A percentile compares a stretch with the other conserved stretches of the same genome.
phyloP scores from a whole-genome alignment of 2,888 invertebrate species.

The Matsumyia berberina region DNA sequence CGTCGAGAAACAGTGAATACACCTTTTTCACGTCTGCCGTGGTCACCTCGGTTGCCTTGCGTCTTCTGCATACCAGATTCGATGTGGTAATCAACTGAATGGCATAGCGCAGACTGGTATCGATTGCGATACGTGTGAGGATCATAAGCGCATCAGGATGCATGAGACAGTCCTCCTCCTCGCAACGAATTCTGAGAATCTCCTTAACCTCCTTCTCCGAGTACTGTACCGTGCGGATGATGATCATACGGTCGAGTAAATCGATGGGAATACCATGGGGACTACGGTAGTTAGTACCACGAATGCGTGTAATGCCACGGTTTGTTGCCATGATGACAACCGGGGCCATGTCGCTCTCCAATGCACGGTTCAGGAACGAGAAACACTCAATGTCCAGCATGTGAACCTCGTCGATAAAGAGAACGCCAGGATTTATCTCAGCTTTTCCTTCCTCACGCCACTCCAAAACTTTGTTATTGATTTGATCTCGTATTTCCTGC shows the following conservation, averaged over 20 bases:
- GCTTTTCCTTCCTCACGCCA: constrained; percentile 99
- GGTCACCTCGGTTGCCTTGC: constrained; percentile 92
- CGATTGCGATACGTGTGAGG: constrained; percentile 95
- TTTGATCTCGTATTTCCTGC: constrained; percentile 98
- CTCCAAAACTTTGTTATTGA: constrained; percentile 98
- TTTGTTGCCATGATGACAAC: constrained; percentile 99
- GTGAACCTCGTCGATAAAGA: constrained; percentile 98
- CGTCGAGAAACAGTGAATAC: constrained; percentile 97
- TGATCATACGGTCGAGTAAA: constrained; percentile 96
- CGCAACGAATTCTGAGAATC: constrained; percentile 96
- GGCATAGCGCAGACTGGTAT: constrained; percentile 97
- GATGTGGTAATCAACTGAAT: constrained; percentile 99
- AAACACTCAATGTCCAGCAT: constrained; percentile 99
- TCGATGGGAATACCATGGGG: constrained; percentile 99
- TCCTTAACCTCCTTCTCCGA: constrained; percentile 94
- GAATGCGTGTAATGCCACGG: constrained; percentile 95
- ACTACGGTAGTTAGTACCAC: constrained; percentile 96
- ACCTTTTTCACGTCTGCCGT: constrained; percentile 98
- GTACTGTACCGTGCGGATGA: constrained; percentile 96
- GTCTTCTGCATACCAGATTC: constrained; percentile 94
- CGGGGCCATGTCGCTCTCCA: constrained; percentile 98
- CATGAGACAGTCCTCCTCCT: constrained; percentile 99
- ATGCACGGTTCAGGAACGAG: constrained; percentile 97
- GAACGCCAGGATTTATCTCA: constrained; percentile 98
- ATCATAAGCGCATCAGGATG: constrained; percentile 95